Percentiles rank a stretch among this genome's conserved stretches.
Evolutionary conservation across 2,113 vertebrate genomes (phyloP).

Genomic region (Saguinus midas): DNA sequence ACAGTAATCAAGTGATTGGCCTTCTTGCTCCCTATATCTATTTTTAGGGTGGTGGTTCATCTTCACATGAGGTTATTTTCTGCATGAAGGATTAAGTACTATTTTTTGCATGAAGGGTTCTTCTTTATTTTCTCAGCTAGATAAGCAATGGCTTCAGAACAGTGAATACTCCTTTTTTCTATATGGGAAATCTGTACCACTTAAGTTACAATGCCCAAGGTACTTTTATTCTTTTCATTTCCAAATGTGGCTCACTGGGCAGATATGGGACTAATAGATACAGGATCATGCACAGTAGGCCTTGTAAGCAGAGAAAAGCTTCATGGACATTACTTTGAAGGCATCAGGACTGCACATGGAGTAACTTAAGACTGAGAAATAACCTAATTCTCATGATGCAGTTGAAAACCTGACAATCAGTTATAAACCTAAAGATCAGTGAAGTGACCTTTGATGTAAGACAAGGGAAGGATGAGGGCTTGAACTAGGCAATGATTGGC

Average conservation of each 20-base stretch:
- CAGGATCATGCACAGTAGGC: not conserved
- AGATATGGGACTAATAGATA: not conserved
- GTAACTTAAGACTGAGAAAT: not conserved
- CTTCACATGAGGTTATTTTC: not conserved
- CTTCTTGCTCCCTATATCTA: not conserved
- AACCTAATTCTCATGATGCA: not conserved
- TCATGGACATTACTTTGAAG: not conserved
- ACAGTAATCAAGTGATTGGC: not conserved
- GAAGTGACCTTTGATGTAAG: not conserved
- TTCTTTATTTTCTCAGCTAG: not conserved
- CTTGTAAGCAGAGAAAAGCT: not conserved
- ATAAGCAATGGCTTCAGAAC: not conserved
- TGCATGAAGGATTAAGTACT: not conserved
- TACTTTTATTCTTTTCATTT: not conserved
- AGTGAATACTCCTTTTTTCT: not conserved
- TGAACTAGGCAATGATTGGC: not conserved
- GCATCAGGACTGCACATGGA: not conserved
- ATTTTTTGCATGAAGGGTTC: not conserved
- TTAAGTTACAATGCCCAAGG: not conserved
- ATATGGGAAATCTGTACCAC: not conserved
- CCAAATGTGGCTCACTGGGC: not conserved
- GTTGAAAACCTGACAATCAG: not conserved
- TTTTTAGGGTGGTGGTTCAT: not conserved
- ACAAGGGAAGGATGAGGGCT: not conserved
- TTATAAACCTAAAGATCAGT: not conserved